These are phyloP conservation scores for Ceratitis capitata DNA, from an alignment of 1,140 invertebrate genomes.

Conservation along the genomic window DNA sequence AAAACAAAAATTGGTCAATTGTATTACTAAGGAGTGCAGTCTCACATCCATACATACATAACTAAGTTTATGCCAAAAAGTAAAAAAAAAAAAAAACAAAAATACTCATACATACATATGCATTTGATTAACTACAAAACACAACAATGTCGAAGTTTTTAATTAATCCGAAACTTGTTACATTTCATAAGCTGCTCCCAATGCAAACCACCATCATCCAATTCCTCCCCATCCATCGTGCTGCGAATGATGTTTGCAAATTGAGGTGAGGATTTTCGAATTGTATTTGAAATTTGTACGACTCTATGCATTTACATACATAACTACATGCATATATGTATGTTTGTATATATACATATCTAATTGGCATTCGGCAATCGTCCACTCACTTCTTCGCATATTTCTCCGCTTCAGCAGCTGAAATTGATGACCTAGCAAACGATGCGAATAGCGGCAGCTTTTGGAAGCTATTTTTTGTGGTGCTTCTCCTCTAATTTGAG, in stretches of 20 bases:
- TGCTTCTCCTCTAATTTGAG: too few species aligned
- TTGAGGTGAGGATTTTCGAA: constrained; percentile 19
- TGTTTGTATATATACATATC: background rate
- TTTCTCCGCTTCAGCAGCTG: background rate
- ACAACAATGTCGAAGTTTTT: constrained; percentile 54
- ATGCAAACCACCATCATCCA: background rate
- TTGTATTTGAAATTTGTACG: constrained; percentile 4
- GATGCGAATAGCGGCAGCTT: too few species aligned
- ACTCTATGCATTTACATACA: background rate
- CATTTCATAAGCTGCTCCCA: constrained; percentile 58
- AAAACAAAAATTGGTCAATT: background rate
- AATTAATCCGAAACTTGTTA: constrained; percentile 64
- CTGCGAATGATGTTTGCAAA: background rate
- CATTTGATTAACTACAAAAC: constrained; percentile 30
- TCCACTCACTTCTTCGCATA: background rate
- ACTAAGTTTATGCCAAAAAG: background rate
- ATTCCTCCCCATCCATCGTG: too few species aligned
- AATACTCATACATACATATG: constrained; percentile 21
- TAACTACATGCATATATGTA: background rate
- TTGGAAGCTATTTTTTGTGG: too few species aligned
- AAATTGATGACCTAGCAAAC: background rate
- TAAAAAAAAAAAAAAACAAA: constrained; percentile 44
- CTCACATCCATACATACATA: background rate
- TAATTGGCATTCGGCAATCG: background rate
- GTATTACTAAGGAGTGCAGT: background rate